A percentile compares a stretch with the other conserved stretches of the same genome.
Conservation (phyloP, 1,140 invertebrate genomes). For the Brachionus rotundiformis region DNA sequence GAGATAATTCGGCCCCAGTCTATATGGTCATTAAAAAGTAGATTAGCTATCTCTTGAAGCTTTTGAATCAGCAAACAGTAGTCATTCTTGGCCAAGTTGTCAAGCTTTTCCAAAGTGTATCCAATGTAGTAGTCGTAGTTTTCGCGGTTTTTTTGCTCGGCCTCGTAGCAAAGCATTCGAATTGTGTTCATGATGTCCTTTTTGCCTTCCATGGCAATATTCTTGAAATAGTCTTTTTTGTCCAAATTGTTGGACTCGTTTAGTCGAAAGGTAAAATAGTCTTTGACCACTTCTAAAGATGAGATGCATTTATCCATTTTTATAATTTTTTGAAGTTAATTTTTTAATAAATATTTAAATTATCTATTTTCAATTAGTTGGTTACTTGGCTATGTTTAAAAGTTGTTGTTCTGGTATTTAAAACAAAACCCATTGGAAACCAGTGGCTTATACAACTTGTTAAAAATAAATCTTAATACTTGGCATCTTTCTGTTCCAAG, state of each 20-base stretch:
- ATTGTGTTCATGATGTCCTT: constrained; percentile 1
- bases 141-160: constrained; percentile 18
- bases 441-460: too few relatives aligned
- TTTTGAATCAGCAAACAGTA: constrained; percentile 19
- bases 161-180: constrained; percentile 14
- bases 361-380: neutral
- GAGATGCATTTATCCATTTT: constrained; percentile 38
- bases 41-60: neutral
- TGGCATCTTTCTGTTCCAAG: too few relatives aligned
- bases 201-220: neutral
- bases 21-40: constrained; percentile 22
- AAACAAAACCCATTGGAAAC: too few relatives aligned
- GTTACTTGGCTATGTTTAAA: too few relatives aligned
- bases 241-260: constrained; percentile 7
- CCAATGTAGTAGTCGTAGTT: constrained; percentile 27
- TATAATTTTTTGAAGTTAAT: neutral
- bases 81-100: constrained; percentile 5
- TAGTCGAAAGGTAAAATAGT: constrained; percentile 30
- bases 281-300: constrained; percentile 18
- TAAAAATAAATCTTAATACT: too few relatives aligned
- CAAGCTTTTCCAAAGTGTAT: neutral
- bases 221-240: constrained; percentile 24
- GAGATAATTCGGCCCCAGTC: constrained; percentile 35
- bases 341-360: too few relatives aligned
- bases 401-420: neutral